phyloP scores from a whole-genome alignment of 2,113 vertebrate genomes.

The Lathamus discolor region DNA sequence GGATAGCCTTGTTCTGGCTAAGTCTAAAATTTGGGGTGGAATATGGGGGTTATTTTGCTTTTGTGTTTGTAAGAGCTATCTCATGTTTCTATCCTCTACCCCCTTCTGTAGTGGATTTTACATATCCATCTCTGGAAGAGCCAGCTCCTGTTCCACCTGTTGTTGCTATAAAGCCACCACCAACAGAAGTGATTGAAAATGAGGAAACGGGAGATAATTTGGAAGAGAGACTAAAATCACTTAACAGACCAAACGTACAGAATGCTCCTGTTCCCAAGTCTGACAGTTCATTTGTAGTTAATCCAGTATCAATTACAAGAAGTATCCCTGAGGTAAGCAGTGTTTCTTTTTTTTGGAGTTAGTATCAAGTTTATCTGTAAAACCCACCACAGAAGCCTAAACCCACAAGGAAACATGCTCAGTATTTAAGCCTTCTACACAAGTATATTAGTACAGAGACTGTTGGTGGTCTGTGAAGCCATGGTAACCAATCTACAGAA shows the following conservation, averaged over 20 bases:
- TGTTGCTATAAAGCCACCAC: constrained; percentile 53
- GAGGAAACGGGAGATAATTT: constrained; percentile 50
- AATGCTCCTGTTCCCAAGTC: constrained; percentile 55
- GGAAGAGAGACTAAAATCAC: constrained; percentile 66
- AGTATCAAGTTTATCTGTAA: not conserved
- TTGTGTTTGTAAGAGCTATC: not conserved
- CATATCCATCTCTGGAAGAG: constrained; percentile 93
- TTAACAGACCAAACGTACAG: constrained; percentile 23
- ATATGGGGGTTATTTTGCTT: not conserved
- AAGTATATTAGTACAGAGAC: not conserved
- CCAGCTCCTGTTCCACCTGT: constrained; percentile 69
- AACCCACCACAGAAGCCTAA: not conserved
- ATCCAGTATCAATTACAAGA: constrained; percentile 71
- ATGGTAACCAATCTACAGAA: not conserved
- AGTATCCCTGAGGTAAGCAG: constrained; percentile 84
- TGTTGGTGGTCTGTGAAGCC: not conserved
- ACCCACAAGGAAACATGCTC: not conserved
- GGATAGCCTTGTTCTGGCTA: not conserved
- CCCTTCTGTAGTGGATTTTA: constrained; percentile 87
- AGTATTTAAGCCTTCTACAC: not conserved
- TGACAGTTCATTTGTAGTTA: constrained; percentile 49
- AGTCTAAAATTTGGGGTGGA: not conserved
- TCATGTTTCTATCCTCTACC: not conserved
- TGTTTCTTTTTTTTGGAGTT: not conserved
- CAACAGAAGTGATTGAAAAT: constrained; percentile 69